phyloP scores from a whole-genome alignment of 2,888 invertebrate species.

The Rhamnusium bicolor region DNA sequence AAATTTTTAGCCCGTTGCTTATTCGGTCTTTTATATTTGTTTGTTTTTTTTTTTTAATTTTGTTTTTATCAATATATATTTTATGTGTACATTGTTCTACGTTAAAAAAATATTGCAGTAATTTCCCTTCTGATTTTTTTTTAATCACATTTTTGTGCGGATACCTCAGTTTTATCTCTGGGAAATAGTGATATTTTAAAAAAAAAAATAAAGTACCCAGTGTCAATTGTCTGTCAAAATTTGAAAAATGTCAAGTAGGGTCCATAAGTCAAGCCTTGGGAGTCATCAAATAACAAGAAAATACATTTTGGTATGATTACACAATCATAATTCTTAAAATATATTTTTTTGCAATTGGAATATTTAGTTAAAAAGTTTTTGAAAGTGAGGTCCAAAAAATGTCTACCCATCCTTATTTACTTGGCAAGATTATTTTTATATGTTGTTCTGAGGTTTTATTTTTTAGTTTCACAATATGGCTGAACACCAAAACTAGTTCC shows the following conservation, averaged over 20 bases:
- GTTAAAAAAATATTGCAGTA: too few species aligned
- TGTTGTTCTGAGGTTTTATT: slow-evolving; percentile 43
- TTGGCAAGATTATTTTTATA: slow-evolving; percentile 42
- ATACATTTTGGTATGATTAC: slow-evolving; percentile 49
- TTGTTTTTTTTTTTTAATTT: too few species aligned
- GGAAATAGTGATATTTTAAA: neutral
- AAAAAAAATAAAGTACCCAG: slow-evolving; percentile 6
- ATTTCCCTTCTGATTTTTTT: too few species aligned
- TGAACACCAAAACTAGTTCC: slow-evolving; percentile 17
- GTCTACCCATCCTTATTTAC: slow-evolving; percentile 25
- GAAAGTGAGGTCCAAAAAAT: neutral
- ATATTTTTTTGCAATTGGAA: slow-evolving; percentile 23
- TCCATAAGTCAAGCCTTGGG: slow-evolving; percentile 48
- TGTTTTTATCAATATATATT: too few species aligned
- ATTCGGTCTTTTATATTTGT: too few species aligned
- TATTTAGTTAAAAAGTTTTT: slow-evolving; percentile 18
- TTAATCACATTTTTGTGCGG: neutral
- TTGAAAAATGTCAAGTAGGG: slow-evolving; percentile 53
- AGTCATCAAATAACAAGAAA: slow-evolving; percentile 48
- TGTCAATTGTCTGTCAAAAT: slow-evolving; percentile 46
- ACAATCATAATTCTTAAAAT: slow-evolving; percentile 12
- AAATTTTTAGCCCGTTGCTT: too few species aligned
- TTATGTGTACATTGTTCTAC: too few species aligned
- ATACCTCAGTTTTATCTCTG: neutral
- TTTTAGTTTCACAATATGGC: slow-evolving; percentile 48